Base-by-base conservation (phyloP, 2,888 invertebrate genomes). In the Ormyrus nitidulus region DNA sequence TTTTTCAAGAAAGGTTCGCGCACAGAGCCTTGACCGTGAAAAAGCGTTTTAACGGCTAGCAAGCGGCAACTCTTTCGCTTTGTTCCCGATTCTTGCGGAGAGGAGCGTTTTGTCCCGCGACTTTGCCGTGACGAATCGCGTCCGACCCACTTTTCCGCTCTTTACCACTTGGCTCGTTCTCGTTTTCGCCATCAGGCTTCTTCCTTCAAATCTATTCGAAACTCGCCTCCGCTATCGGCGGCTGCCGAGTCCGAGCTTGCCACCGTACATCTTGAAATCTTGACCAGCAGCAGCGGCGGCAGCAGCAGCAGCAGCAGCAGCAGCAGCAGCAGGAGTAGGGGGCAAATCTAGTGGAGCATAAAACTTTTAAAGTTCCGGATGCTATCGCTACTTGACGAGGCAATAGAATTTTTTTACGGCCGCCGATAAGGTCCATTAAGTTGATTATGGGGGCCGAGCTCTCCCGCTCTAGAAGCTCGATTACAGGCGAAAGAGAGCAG, bases 401-500 rank as follows among this genome's bases (percentile, higher is more conserved):
- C 73, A 64, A 79, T 79, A 69, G 79, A 79, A 79, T 74, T 69
- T 74, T 74, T 79, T 74, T 66, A 69, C 56, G 34, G 49, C 13
- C 46, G 49, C 5, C 71, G 70, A 68, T 76, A 76, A 72, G 75
- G 68, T 61, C 68, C 59, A 76, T 68, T 68, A 61, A 53, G 53
- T 53, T 76, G 75, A 76, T 76, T 68, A 76, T 61, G 68, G 68
- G 75, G 66, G 59, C 58, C 34, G 66, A 64, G 69, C 7, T 7
- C 13, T 53, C 6, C 58, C 51, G 34, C 19, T 62, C 59, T 59
- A 44, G 7, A 59, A n/a, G 34, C 34, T 34, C 34, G 34, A 34
- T 34, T 34, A 34, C 4, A 34, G 34, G 34, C 34, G 53, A 56
- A 56, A n/a, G 75, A 13, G 51, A 44, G 34, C 34, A 34, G 34